A percentile compares a stretch with the other conserved stretches of the same genome.
Evolutionary conservation across 2,113 vertebrate species (phyloP).

Genomic region (Leptobrachium ailaonicum): DNA sequence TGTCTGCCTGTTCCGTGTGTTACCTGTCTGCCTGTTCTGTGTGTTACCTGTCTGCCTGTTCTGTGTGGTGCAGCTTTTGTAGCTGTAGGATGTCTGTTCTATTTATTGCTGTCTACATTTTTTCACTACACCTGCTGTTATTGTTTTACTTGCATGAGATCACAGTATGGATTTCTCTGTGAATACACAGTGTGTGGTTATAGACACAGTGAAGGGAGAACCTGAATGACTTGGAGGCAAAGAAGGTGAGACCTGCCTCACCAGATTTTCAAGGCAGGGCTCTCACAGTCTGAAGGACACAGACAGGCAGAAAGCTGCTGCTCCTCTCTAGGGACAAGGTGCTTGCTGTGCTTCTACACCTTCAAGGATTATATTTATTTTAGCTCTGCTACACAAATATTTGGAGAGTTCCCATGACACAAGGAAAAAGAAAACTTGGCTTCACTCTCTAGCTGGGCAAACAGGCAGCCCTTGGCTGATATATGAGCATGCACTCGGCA

Average conservation of each 20-base stretch:
- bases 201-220: background rate
- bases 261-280: constrained; percentile 8
- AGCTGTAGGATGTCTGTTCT: too few relatives aligned
- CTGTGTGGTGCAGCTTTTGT: too few relatives aligned
- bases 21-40: too few relatives aligned
- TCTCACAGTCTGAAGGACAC: background rate
- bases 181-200: too few relatives aligned
- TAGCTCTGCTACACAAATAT: background rate
- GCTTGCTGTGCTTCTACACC: background rate
- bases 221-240: background rate
- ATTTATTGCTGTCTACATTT: too few relatives aligned
- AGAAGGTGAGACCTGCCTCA: background rate
- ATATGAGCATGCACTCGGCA: background rate
- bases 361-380: background rate
- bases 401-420: background rate
- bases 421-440: background rate
- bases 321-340: background rate
- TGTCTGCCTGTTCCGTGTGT: too few relatives aligned
- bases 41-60: too few relatives aligned
- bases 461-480: background rate
- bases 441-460: too few relatives aligned
- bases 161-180: too few relatives aligned
- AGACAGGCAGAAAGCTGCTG: background rate
- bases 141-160: too few relatives aligned
- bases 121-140: too few relatives aligned